These are phyloP conservation scores for Caenorhabditis briggsae DNA, from an alignment of 1,140 invertebrate genomes.

Conservation along the genomic window DNA sequence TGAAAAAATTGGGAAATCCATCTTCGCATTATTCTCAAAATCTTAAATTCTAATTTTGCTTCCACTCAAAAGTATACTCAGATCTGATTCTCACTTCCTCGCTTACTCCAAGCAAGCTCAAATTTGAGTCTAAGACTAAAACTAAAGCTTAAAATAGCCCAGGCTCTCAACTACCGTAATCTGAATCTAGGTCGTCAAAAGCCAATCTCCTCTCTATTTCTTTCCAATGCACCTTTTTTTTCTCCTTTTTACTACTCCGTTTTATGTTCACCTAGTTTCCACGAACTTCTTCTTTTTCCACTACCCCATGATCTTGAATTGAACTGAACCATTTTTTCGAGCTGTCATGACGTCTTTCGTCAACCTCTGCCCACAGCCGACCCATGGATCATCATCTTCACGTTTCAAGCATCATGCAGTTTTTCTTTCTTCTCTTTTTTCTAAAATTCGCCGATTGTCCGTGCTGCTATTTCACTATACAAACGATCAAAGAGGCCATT, in stretches of 20 bases:
- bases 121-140: too few relatives aligned
- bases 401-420: constrained; percentile 50
- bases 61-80: too few relatives aligned
- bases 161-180: too few relatives aligned
- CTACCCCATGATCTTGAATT: constrained; percentile 43
- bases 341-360: constrained; percentile 54
- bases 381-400: constrained; percentile 28
- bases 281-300: neutral
- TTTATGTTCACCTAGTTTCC: constrained; percentile 28
- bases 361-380: constrained; percentile 6
- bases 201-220: too few relatives aligned
- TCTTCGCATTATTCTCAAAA: too few relatives aligned
- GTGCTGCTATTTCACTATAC: constrained; percentile 11
- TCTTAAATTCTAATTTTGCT: too few relatives aligned
- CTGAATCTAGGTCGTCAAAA: too few relatives aligned
- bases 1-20: too few relatives aligned
- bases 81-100: too few relatives aligned
- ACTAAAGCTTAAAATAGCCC: too few relatives aligned
- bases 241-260: neutral
- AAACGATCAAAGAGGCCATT: constrained; percentile 43
- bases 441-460: constrained; percentile 23
- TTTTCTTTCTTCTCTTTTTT: constrained; percentile 18
- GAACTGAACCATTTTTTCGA: constrained; percentile 46
- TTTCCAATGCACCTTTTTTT: too few relatives aligned
- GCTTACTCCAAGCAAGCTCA: too few relatives aligned